Evolutionary conservation across 2,888 invertebrate genomes (phyloP).

Genomic region (Diogma glabrata): DNA sequence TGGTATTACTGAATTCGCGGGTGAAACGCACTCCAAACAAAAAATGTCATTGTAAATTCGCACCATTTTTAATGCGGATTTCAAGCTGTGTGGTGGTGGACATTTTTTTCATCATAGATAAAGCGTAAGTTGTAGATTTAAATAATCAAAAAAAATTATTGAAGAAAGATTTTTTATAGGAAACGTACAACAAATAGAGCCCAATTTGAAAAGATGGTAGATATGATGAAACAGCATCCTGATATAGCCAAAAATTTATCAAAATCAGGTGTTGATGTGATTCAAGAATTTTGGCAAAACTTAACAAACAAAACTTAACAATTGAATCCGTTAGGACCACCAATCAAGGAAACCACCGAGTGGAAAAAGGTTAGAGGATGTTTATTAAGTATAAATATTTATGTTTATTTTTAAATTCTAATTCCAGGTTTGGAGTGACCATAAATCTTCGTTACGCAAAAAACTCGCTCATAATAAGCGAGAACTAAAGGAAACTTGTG

Average conservation of each 20-base stretch:
- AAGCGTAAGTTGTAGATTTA: neutral
- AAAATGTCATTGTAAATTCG: neutral
- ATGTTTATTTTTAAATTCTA: neutral
- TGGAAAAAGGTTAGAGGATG: neutral
- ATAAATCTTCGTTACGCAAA: neutral
- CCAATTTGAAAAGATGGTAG: neutral
- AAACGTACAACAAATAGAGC: neutral
- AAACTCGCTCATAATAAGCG: neutral
- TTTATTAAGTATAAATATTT: slow-evolving; percentile 4
- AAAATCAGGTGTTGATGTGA: neutral
- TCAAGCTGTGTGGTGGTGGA: neutral
- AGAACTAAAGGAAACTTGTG: neutral
- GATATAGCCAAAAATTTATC: neutral
- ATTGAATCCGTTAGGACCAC: neutral
- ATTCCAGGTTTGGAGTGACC: slow-evolving; percentile 3
- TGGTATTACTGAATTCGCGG: neutral
- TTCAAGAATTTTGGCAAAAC: neutral
- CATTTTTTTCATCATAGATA: neutral
- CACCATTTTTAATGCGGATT: slow-evolving; percentile 1
- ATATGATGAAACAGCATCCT: neutral
- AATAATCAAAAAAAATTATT: neutral
- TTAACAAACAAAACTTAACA: slow-evolving; percentile 1
- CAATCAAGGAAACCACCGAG: neutral
- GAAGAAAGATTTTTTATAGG: neutral
- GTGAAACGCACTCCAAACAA: neutral